Conservation (phyloP, 2,113 vertebrate species). For the Varanus salvator region DNA sequence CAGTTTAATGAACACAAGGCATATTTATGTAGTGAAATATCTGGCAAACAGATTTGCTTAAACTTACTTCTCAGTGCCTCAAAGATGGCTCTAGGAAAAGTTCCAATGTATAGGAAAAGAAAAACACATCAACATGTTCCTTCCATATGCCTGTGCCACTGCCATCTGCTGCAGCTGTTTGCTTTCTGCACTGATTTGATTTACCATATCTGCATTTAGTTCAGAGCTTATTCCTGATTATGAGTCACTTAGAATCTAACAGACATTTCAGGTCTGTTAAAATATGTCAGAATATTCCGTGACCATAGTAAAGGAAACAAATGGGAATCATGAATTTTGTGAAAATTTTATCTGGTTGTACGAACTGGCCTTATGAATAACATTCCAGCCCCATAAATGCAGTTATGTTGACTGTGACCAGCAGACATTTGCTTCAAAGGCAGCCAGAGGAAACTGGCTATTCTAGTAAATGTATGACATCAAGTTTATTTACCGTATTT, state of each 20-base stretch:
- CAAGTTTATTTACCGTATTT: too few species aligned
- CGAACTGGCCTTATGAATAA: neutral
- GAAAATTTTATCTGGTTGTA: neutral
- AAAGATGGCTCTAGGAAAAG: constrained; percentile 9
- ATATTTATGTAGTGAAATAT: constrained; percentile 3
- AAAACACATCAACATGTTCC: constrained; percentile 4
- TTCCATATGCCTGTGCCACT: constrained; percentile 7
- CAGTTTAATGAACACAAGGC: neutral
- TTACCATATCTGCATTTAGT: neutral
- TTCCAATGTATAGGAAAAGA: constrained; percentile 13
- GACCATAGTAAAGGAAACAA: neutral
- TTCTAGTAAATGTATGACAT: neutral
- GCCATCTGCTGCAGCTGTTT: constrained; percentile 42
- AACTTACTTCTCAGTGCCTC: neutral
- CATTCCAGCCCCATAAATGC: neutral
- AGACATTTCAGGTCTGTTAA: neutral
- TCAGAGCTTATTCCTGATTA: constrained; percentile 14
- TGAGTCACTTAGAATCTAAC: neutral
- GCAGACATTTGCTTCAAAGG: neutral
- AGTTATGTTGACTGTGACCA: neutral
- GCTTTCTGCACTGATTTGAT: constrained; percentile 27
- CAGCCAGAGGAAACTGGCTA: neutral
- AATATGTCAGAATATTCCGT: neutral
- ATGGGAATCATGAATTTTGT: neutral
- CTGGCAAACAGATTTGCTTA: constrained; percentile 4